phyloP scores from a whole-genome alignment of 2,888 invertebrate genomes.

The Crepidodera aurea region DNA sequence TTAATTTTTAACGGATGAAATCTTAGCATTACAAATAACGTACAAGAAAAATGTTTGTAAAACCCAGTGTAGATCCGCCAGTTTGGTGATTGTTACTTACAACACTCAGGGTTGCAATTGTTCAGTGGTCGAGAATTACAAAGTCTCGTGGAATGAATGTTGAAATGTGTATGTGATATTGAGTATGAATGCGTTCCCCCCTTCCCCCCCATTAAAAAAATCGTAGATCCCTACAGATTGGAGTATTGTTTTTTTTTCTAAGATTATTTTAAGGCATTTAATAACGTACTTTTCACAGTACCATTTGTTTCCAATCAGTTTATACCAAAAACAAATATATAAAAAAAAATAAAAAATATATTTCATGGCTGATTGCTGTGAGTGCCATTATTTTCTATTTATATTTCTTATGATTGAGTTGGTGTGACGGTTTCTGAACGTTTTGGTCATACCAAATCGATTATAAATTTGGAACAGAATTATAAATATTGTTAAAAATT shows the following conservation, averaged over 20 bases:
- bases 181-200: conserved; percentile 44
- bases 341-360: conserved; percentile 35
- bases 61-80: conserved; percentile 44
- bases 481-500: conserved; percentile 46
- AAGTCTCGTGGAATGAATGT: conserved; percentile 44
- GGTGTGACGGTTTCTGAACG: conserved; percentile 40
- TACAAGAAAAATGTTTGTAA: background rate
- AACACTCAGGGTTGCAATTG: conserved; percentile 54
- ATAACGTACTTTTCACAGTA: conserved; percentile 50
- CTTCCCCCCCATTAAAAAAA: conserved; percentile 24
- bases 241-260: conserved; percentile 51
- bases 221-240: conserved; percentile 45
- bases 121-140: conserved; percentile 38
- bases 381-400: conserved; percentile 56
- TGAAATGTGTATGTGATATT: conserved; percentile 41
- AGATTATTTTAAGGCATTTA: conserved; percentile 57
- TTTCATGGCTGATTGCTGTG: conserved; percentile 49
- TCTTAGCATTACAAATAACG: no score
- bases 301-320: conserved; percentile 53
- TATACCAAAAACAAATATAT: conserved; percentile 50
- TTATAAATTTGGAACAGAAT: conserved; percentile 34
- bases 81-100: conserved; percentile 50
- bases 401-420: conserved; percentile 41
- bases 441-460: conserved; percentile 33
- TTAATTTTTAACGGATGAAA: no score